These are phyloP conservation scores for Pseudochirops cupreus DNA, from an alignment of 2,797 vertebrate species.

Conservation along the genomic window DNA sequence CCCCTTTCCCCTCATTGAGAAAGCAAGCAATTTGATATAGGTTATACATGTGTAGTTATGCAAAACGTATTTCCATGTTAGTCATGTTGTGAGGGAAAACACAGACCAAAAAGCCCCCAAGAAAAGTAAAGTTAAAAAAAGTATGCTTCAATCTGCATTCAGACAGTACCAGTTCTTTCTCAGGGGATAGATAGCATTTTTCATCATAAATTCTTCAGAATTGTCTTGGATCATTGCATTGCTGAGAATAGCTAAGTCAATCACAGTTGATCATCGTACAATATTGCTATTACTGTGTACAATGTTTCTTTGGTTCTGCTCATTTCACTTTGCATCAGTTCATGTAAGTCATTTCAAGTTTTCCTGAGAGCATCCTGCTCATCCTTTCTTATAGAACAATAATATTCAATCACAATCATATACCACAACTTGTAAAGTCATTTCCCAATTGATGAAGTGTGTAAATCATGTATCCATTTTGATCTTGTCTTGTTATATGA, in stretches of 20 bases:
- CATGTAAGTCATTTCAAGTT: not conserved
- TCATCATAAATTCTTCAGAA: not conserved
- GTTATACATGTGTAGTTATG: not conserved
- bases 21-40: not conserved
- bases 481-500: not conserved
- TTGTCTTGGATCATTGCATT: not conserved
- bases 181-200: not conserved
- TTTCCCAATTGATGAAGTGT: not conserved
- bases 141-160: not conserved
- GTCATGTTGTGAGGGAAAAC: not conserved
- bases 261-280: not conserved
- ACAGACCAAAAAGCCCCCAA: not conserved
- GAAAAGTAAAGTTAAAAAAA: not conserved
- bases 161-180: not conserved
- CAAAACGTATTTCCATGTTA: not conserved
- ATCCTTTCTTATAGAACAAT: not conserved
- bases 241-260: not conserved
- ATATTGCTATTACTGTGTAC: not conserved
- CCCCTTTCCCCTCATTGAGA: not conserved
- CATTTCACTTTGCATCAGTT: not conserved
- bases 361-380: not conserved
- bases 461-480: not conserved
- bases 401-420: not conserved
- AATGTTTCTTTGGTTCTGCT: not conserved
- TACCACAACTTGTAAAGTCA: not conserved